phyloP scores from a whole-genome alignment of 2,113 vertebrate species.

The Rhea americana region DNA sequence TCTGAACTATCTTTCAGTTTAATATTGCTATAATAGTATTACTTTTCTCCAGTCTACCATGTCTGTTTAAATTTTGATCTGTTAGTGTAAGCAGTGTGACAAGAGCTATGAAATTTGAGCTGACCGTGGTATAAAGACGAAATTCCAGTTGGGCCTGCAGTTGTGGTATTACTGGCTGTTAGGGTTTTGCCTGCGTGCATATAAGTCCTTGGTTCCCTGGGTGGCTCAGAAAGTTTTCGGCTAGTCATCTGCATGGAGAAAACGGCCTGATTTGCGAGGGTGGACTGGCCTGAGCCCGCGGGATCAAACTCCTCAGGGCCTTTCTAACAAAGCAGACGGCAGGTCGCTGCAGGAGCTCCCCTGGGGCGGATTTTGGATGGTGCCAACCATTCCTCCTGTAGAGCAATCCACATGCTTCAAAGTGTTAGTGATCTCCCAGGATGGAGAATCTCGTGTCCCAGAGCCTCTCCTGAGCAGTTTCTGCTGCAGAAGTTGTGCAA shows the following conservation, averaged over 20 bases:
- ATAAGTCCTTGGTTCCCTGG: fast-evolving
- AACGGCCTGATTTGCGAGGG: neutral
- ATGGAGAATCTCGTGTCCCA: neutral
- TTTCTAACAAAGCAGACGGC: neutral
- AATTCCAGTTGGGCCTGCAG: neutral
- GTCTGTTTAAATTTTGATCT: neutral
- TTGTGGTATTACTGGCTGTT: fast-evolving
- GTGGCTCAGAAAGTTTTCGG: neutral
- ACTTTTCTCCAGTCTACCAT: neutral
- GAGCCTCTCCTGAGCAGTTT: neutral
- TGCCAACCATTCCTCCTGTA: fast-evolving
- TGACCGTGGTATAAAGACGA: neutral
- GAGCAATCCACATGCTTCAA: fast-evolving
- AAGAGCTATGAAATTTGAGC: neutral
- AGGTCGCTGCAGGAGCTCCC: neutral
- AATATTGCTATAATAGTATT: neutral
- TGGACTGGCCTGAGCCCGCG: neutral
- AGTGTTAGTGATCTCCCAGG: fast-evolving
- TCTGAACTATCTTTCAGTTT: neutral
- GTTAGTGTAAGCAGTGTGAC: neutral
- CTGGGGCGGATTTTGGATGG: too few species aligned
- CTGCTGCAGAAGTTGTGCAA: fast-evolving
- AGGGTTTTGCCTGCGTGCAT: fast-evolving
- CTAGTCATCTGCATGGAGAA: fast-evolving
- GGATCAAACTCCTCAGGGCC: fast-evolving